Evolutionary conservation across 1,140 invertebrate genomes (phyloP).

Genomic region (Zophobas atratus): DNA sequence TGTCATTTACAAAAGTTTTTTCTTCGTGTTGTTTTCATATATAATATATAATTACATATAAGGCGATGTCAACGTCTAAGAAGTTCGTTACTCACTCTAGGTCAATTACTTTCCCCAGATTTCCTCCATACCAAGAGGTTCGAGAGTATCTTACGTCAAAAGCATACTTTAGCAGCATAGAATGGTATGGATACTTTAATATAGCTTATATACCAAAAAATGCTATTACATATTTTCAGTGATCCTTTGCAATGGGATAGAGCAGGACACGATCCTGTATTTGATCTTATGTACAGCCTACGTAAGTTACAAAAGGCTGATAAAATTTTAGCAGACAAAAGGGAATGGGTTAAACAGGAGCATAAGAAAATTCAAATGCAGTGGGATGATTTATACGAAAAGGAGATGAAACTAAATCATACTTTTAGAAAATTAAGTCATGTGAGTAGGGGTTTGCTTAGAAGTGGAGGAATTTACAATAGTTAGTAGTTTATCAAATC

Average conservation of each 20-base stretch:
- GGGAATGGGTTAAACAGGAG: neutral
- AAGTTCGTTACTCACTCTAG: no score
- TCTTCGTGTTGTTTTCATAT: no score
- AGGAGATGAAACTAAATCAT: neutral
- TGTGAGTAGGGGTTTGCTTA: constrained; percentile 22
- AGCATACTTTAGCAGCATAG: neutral
- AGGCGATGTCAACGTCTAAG: no score
- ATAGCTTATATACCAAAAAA: no score
- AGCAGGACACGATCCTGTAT: neutral
- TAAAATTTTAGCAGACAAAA: neutral
- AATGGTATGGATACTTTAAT: neutral
- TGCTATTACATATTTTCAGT: neutral
- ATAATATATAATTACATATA: no score
- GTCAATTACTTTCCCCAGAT: neutral
- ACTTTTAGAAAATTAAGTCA: constrained; percentile 53
- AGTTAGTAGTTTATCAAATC: constrained; percentile 50
- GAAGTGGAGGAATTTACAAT: neutral
- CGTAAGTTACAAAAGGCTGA: neutral
- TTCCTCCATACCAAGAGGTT: neutral
- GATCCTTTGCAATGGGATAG: neutral
- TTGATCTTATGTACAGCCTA: neutral
- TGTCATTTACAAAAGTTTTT: no score
- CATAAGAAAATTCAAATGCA: no score
- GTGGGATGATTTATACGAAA: no score
- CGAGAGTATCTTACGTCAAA: neutral